A percentile compares a stretch with the other conserved stretches of the same genome.
Conservation (phyloP, 2,888 invertebrate genomes). For the Stomorhina lunata region DNA sequence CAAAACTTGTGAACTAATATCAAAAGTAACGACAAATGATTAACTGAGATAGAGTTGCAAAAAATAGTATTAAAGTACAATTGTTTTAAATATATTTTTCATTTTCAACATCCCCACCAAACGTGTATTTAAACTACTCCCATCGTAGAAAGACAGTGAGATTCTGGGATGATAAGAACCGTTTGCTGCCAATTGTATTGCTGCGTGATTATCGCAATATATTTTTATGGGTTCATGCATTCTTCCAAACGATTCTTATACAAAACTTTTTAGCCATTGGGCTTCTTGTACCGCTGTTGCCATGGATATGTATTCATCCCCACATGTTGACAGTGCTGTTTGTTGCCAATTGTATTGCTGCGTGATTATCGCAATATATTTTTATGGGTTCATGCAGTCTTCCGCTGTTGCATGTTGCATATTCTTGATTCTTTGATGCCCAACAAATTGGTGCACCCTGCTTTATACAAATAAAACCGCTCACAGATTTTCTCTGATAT, state of each 20-base stretch:
- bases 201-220: conserved; percentile 37
- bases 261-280: conserved; percentile 3
- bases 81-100: not conserved
- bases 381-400: not conserved
- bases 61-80: too few relatives aligned
- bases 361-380: conserved; percentile 33
- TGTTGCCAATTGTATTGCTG: conserved; percentile 30
- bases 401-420: too few relatives aligned
- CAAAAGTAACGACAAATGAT: too few relatives aligned
- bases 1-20: too few relatives aligned
- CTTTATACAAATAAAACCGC: conserved; percentile 25
- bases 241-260: conserved; percentile 4
- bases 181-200: conserved; percentile 25
- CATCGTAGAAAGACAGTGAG: not conserved
- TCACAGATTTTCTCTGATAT: conserved; percentile 14
- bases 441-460: conserved; percentile 1
- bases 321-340: conserved; percentile 35
- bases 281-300: conserved; percentile 24
- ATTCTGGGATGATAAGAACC: conserved; percentile 7
- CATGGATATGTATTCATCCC: conserved; percentile 38
- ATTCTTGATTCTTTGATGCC: conserved; percentile 18
- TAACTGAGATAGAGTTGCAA: too few relatives aligned
- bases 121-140: not conserved
- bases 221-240: not conserved
- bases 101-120: conserved; percentile 15